Evolutionary conservation across 2,888 invertebrate genomes (phyloP).

Genomic region (Trilocha varians): DNA sequence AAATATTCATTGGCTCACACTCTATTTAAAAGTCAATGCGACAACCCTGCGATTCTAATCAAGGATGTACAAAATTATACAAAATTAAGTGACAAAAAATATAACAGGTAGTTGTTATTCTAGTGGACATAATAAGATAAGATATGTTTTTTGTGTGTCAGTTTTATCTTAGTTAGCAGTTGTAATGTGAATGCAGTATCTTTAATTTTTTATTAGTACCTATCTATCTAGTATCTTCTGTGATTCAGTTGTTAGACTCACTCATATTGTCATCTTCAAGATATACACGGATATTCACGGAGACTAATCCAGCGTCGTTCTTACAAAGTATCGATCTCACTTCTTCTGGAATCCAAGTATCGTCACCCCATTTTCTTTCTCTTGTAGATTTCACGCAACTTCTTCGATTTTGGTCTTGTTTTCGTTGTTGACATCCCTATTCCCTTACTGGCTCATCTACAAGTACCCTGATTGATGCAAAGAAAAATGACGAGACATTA

Average conservation of each 20-base stretch:
- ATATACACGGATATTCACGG: too few species aligned
- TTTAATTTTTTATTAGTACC: constrained; percentile 1
- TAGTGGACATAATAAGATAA: neutral
- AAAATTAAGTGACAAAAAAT: neutral
- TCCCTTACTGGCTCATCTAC: constrained; percentile 23
- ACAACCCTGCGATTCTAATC: constrained; percentile 39
- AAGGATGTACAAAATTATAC: constrained; percentile 34
- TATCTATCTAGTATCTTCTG: too few species aligned
- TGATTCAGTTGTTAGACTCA: too few species aligned
- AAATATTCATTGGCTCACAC: constrained; percentile 71
- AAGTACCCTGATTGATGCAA: constrained; percentile 65
- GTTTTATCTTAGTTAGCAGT: neutral
- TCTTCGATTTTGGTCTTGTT: constrained; percentile 1
- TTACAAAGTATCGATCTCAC: too few species aligned
- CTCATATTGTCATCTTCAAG: too few species aligned
- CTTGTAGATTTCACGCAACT: too few species aligned
- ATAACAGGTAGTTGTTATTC: neutral
- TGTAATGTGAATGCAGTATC: neutral
- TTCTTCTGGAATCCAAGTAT: too few species aligned
- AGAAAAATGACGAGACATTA: constrained; percentile 72
- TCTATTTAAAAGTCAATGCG: constrained; percentile 66
- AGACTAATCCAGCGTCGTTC: too few species aligned
- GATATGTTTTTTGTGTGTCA: neutral
- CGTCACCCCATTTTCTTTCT: too few species aligned
- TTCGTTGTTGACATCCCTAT: constrained; percentile 38